Conservation (phyloP, 2,797 vertebrate genomes). For the Pogoniulus pusillus region DNA sequence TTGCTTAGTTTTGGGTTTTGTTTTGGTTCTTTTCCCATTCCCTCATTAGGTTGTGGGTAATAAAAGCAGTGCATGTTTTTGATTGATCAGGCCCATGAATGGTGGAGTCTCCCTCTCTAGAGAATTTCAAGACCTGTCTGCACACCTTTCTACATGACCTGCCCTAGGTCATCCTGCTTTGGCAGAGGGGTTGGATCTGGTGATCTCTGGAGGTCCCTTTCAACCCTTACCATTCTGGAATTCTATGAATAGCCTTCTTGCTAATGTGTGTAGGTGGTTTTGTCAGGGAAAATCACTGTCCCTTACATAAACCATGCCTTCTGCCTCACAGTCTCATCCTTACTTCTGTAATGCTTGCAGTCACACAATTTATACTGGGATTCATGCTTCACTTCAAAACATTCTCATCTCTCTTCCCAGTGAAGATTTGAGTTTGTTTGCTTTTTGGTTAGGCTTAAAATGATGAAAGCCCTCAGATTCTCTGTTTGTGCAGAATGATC, state of each 20-base stretch:
- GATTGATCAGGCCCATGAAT: neutral
- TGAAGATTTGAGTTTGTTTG: slow-evolving; percentile 33
- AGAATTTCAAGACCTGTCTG: too few species aligned
- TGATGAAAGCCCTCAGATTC: neutral
- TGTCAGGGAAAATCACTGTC: neutral
- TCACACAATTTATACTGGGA: neutral
- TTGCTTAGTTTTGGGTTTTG: too few species aligned
- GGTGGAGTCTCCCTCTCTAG: too few species aligned
- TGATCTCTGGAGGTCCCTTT: too few species aligned
- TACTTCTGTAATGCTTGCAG: slow-evolving; percentile 21
- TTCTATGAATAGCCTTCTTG: neutral
- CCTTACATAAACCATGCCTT: slow-evolving; percentile 12
- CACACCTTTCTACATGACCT: too few species aligned
- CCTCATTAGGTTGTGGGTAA: neutral
- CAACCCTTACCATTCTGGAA: too few species aligned
- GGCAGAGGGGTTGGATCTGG: too few species aligned
- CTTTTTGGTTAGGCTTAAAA: slow-evolving; percentile 37
- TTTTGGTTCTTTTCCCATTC: neutral
- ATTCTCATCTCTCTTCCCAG: neutral
- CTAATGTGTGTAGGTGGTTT: neutral
- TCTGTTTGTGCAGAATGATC: neutral
- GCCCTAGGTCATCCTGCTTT: too few species aligned
- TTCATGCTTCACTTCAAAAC: slow-evolving; percentile 34
- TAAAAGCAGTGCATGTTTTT: neutral
- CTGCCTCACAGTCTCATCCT: neutral